phyloP scores from a whole-genome alignment of 2,888 invertebrate genomes.

The Pyrocoelia pectoralis region DNA sequence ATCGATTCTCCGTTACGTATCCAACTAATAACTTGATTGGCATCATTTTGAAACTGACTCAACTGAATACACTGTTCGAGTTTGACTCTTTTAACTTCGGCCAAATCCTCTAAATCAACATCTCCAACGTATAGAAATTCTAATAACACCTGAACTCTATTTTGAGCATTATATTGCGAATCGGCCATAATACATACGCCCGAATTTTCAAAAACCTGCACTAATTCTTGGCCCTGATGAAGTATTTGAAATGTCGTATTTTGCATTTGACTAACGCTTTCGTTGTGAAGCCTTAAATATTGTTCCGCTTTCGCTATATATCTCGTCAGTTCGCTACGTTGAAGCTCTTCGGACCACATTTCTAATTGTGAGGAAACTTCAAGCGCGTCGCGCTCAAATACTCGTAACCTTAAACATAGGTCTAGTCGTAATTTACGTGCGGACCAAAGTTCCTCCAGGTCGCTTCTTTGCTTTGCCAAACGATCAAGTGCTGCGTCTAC shows the following conservation, averaged over 20 bases:
- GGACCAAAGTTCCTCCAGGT: constrained; percentile 91
- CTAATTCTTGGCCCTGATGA: constrained; percentile 92
- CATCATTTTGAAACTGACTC: constrained; percentile 93
- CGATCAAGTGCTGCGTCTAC: constrained; percentile 91
- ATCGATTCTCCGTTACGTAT: constrained; percentile 97
- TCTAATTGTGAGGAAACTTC: constrained; percentile 82
- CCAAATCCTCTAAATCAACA: constrained; percentile 91
- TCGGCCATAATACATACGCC: constrained; percentile 84
- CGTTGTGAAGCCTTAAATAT: constrained; percentile 88
- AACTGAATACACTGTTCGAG: constrained; percentile 94
- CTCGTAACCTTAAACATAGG: constrained; percentile 82
- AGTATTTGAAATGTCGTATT: constrained; percentile 92
- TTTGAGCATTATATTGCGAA: constrained; percentile 83
- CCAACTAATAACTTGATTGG: constrained; percentile 96
- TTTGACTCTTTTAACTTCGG: constrained; percentile 88
- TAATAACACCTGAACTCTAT: constrained; percentile 81
- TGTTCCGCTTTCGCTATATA: constrained; percentile 89
- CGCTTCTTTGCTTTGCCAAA: constrained; percentile 86
- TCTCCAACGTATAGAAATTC: constrained; percentile 91
- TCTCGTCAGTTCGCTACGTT: constrained; percentile 81
- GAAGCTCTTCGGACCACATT: constrained; percentile 94
- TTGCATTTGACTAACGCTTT: constrained; percentile 94
- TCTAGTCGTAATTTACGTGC: constrained; percentile 88
- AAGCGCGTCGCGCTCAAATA: constrained; percentile 92
- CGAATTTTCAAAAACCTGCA: constrained; percentile 81